These are phyloP conservation scores for Hyles euphorbiae DNA, from an alignment of 1,140 invertebrate species.

Conservation along the genomic window DNA sequence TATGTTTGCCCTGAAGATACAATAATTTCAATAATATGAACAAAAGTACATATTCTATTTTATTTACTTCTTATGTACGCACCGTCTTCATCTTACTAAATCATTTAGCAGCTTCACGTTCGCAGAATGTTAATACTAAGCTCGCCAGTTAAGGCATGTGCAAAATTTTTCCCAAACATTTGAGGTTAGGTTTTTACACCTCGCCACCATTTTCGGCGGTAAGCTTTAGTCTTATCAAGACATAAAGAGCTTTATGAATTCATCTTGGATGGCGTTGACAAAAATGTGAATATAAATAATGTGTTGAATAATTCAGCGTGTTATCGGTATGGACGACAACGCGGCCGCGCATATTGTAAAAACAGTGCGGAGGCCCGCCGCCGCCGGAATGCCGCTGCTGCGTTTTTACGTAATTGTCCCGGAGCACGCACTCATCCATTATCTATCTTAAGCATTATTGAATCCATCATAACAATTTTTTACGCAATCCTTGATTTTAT, in stretches of 20 bases:
- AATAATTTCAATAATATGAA: no score
- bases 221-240: conserved; percentile 73
- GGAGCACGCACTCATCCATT: conserved; percentile 68
- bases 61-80: no score
- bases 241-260: conserved; percentile 72
- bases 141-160: conserved; percentile 26
- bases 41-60: no score
- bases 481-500: conserved; percentile 15
- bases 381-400: conserved; percentile 59
- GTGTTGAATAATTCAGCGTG: conserved; percentile 73
- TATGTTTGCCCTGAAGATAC: no score
- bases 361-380: conserved; percentile 47
- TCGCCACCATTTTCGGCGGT: conserved; percentile 52
- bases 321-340: conserved; percentile 64
- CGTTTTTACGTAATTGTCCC: conserved; percentile 72
- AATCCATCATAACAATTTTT: conserved; percentile 45
- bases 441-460: conserved; percentile 68
- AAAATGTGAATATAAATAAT: conserved; percentile 75
- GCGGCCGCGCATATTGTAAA: conserved; percentile 44
- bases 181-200: conserved; percentile 35
- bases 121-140: conserved; percentile 21
- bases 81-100: no score
- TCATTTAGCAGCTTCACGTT: conserved; percentile 7
- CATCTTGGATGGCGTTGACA: conserved; percentile 69
- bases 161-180: conserved; percentile 6